Conservation (phyloP, 2,888 invertebrate species). For the Philaethria dido region DNA sequence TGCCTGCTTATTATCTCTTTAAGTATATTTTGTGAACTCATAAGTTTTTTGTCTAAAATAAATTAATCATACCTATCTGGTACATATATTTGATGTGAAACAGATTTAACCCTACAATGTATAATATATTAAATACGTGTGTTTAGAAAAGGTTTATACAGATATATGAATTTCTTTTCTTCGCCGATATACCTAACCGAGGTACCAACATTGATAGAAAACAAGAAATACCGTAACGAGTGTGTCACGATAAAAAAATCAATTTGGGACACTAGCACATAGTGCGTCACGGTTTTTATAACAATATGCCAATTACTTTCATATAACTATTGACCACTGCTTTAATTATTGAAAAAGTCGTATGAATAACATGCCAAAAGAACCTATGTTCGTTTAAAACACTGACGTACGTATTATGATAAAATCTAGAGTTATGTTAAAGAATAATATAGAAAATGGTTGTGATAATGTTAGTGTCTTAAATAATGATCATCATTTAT, state of each 20-base stretch:
- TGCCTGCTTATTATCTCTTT: background rate
- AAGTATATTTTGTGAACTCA: background rate
- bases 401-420: background rate
- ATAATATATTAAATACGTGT: too few species aligned
- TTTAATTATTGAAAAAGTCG: background rate
- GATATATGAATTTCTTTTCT: background rate
- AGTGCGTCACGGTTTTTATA: constrained; percentile 41
- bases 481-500: constrained; percentile 11
- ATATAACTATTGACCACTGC: background rate
- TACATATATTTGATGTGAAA: too few species aligned
- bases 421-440: background rate
- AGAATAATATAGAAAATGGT: background rate
- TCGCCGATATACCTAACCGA: background rate
- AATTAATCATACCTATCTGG: too few species aligned
- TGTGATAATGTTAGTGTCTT: background rate
- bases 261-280: constrained; percentile 56
- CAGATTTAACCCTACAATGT: too few species aligned
- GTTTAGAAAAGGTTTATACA: background rate
- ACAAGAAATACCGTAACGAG: constrained; percentile 62
- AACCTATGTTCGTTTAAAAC: background rate
- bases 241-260: constrained; percentile 53
- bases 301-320: constrained; percentile 17
- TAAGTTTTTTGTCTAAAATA: background rate
- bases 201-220: constrained; percentile 42
- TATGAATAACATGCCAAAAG: background rate